A percentile compares a stretch with the other conserved stretches of the same genome.
Conservation (phyloP, 1,140 invertebrate genomes). For the Diploscapter pachys region DNA sequence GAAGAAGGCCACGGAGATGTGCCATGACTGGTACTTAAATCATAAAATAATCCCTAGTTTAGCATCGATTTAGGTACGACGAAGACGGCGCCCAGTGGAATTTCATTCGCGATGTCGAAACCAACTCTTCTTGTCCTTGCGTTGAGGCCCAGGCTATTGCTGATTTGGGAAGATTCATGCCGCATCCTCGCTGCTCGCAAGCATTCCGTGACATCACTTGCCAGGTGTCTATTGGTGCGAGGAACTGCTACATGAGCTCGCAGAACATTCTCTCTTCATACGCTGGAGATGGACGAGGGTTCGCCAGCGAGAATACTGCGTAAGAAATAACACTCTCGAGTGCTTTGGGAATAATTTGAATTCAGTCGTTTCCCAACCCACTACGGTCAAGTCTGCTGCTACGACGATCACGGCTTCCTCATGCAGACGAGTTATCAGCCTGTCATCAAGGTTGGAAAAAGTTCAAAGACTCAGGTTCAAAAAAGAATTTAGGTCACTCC, state of each 20-base stretch:
- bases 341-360: conserved; percentile 1
- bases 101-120: conserved; percentile 56
- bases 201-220: conserved; percentile 59
- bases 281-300: conserved; percentile 31
- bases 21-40: conserved; percentile 52
- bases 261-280: conserved; percentile 57
- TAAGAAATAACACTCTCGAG: conserved; percentile 8
- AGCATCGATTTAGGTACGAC: conserved; percentile 27
- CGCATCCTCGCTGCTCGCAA: conserved; percentile 57
- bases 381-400: conserved; percentile 58
- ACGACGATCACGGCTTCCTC: conserved; percentile 50
- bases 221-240: conserved; percentile 51
- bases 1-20: conserved; percentile 58
- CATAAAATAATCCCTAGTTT: conserved; percentile 17
- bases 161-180: conserved; percentile 57
- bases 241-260: conserved; percentile 57
- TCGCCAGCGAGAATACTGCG: conserved; percentile 29
- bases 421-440: conserved; percentile 58
- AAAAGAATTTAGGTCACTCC: conserved; percentile 3
- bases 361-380: conserved; percentile 56
- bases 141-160: conserved; percentile 47
- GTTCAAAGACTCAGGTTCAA: background rate
- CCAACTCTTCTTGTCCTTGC: conserved; percentile 57
- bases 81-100: conserved; percentile 54
- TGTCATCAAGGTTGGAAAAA: conserved; percentile 53